These are phyloP conservation scores for Lasioglossum villosulum DNA, from an alignment of 2,888 invertebrate genomes.

Conservation along the genomic window DNA sequence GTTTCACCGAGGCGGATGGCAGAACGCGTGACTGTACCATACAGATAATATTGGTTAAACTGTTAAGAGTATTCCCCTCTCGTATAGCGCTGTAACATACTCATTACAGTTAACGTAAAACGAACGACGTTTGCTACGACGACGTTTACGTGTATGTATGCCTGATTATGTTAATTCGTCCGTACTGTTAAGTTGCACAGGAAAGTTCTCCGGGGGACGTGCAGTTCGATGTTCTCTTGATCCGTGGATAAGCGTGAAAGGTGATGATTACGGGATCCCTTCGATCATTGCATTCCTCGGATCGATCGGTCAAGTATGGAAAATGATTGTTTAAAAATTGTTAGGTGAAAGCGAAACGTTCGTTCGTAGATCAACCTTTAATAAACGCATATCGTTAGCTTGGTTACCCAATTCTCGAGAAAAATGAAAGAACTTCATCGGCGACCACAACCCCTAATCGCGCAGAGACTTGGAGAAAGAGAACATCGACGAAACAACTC, in stretches of 20 bases:
- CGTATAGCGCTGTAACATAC: conserved; percentile 77
- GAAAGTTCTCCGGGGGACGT: conserved; percentile 54
- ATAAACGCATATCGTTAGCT: neutral
- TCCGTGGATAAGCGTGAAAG: conserved; percentile 30
- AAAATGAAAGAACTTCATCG: conserved; percentile 13
- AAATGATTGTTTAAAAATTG: neutral
- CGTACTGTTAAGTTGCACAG: conserved; percentile 68
- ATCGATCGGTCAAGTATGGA: neutral
- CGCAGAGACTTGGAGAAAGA: neutral
- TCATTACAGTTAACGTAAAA: conserved; percentile 68
- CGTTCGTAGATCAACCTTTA: neutral
- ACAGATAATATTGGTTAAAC: conserved; percentile 75
- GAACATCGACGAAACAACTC: conserved; percentile 23
- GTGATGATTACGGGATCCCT: conserved; percentile 27
- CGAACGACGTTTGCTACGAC: conserved; percentile 46
- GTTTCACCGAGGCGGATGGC: conserved; percentile 57
- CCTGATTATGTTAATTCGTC: conserved; percentile 68
- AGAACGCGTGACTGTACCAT: conserved; percentile 74
- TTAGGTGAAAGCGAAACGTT: neutral
- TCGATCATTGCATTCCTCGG: conserved; percentile 7
- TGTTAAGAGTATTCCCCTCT: conserved; percentile 68
- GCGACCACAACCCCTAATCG: no score
- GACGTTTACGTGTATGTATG: conserved; percentile 41
- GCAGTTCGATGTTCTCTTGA: conserved; percentile 43
- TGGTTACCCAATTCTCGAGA: neutral